Evolutionary conservation across 2,888 invertebrate species (phyloP).

Genomic region (Amphimallon solstitiale): DNA sequence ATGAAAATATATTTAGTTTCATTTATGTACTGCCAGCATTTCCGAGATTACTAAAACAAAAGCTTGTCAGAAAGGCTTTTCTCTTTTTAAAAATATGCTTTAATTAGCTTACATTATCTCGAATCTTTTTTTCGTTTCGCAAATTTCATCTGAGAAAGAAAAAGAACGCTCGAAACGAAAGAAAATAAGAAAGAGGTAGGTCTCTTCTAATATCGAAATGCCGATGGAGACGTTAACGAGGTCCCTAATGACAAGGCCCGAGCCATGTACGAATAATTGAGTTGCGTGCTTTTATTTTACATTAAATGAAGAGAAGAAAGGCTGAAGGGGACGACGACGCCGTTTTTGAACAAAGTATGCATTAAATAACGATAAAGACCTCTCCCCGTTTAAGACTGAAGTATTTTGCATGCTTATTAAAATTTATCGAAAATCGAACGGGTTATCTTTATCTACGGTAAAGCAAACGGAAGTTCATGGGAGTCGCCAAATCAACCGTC

Average conservation of each 20-base stretch:
- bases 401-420: conserved; percentile 35
- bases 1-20: too few species aligned
- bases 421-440: conserved; percentile 32
- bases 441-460: too few species aligned
- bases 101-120: conserved; percentile 16
- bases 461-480: conserved; percentile 2
- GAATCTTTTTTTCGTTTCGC: background rate
- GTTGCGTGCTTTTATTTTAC: conserved; percentile 25
- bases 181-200: background rate
- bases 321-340: too few species aligned
- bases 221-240: conserved; percentile 21
- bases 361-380: conserved; percentile 24
- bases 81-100: background rate
- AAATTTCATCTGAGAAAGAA: background rate
- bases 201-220: conserved; percentile 12
- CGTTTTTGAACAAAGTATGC: conserved; percentile 11
- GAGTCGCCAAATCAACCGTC: conserved; percentile 20
- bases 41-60: too few species aligned
- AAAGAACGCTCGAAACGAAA: background rate
- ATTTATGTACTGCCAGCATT: too few species aligned
- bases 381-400: conserved; percentile 11
- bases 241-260: conserved; percentile 11
- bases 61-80: too few species aligned
- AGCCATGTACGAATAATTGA: conserved; percentile 26
- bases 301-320: conserved; percentile 4